Conservation (phyloP, 2,113 vertebrate genomes). For the Pristiophorus japonicus region DNA sequence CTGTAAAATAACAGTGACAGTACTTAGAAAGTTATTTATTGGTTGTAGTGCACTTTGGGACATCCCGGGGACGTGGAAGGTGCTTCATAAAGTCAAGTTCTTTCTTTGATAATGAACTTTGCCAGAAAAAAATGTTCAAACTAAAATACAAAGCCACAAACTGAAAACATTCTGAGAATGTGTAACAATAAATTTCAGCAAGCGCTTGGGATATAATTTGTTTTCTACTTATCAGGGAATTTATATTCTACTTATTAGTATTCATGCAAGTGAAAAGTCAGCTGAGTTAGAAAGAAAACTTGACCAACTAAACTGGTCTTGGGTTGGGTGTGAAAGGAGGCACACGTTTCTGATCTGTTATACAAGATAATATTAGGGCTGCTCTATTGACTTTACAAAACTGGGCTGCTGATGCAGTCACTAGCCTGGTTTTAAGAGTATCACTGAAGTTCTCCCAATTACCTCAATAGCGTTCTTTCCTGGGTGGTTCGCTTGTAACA, state of each 20-base stretch:
- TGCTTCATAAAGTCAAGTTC: too few species aligned
- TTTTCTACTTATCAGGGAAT: background rate
- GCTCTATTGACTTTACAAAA: background rate
- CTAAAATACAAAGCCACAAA: background rate
- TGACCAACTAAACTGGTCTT: background rate
- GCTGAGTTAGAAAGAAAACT: background rate
- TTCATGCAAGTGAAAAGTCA: background rate
- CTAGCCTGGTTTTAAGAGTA: background rate
- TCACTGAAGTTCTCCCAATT: background rate
- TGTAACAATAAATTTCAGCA: background rate
- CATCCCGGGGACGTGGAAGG: too few species aligned
- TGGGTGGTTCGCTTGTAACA: conserved; percentile 69
- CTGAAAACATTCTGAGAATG: background rate
- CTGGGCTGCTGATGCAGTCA: background rate
- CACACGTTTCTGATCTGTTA: too few species aligned
- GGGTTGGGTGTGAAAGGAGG: background rate
- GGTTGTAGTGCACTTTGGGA: too few species aligned
- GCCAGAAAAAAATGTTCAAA: background rate
- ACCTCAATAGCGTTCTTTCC: conserved; percentile 88
- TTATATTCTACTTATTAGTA: background rate
- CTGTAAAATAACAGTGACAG: too few species aligned
- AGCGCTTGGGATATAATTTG: background rate
- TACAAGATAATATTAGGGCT: background rate
- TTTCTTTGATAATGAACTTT: too few species aligned
- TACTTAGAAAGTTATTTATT: too few species aligned